Conservation (phyloP, 1,140 invertebrate genomes). For the Drosophila lacertosa region DNA sequence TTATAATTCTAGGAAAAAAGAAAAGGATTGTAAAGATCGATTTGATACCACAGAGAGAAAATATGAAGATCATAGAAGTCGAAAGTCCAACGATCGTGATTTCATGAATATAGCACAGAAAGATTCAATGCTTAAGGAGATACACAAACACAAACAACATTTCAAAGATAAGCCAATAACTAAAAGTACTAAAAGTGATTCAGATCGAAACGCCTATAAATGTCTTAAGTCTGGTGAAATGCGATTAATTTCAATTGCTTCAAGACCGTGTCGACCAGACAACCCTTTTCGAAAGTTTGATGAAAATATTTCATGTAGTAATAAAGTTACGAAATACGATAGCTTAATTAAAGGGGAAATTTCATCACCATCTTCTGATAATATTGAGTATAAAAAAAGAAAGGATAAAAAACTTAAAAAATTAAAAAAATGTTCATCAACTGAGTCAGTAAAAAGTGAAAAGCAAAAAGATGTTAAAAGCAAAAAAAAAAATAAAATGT, state of each 20-base stretch:
- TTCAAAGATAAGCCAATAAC: constrained; percentile 39
- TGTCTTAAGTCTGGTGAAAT: constrained; percentile 38
- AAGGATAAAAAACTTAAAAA: constrained; percentile 70
- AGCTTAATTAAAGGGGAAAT: constrained; percentile 39
- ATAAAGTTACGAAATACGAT: constrained; percentile 56
- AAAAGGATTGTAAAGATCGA: constrained; percentile 53
- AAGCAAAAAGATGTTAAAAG: constrained; percentile 66
- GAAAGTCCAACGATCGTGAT: constrained; percentile 37
- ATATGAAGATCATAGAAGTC: constrained; percentile 17
- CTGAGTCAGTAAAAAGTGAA: constrained; percentile 62
- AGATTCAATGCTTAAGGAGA: constrained; percentile 17
- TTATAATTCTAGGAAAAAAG: constrained; percentile 41
- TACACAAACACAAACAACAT: constrained; percentile 35
- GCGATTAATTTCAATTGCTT: constrained; percentile 52
- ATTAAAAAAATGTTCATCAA: constrained; percentile 58
- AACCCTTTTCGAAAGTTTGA: constrained; percentile 66
- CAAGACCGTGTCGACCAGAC: constrained; percentile 47
- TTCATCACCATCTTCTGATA: constrained; percentile 20
- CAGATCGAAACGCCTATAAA: constrained; percentile 35
- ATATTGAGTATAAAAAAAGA: constrained; percentile 54
- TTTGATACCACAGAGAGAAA: constrained; percentile 22
- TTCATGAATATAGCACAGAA: constrained; percentile 11
- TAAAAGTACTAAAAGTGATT: constrained; percentile 40
- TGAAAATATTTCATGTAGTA: constrained; percentile 48
- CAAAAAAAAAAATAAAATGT: constrained; percentile 66